Conservation (phyloP, 2,113 vertebrate genomes). For the Numida meleagris region DNA sequence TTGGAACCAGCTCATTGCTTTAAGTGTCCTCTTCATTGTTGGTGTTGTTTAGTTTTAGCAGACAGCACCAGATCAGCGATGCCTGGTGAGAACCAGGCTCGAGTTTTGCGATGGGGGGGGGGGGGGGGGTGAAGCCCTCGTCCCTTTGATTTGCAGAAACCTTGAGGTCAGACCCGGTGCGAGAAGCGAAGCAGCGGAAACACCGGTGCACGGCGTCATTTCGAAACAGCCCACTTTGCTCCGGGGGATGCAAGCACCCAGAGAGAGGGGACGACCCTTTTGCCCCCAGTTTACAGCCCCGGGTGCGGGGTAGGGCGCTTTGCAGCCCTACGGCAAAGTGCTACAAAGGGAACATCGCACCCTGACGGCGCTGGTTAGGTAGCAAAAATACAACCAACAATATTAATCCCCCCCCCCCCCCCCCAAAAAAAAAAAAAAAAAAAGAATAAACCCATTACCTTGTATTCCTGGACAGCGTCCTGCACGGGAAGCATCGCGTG, state of each 20-base stretch:
- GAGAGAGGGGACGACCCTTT: rapidly evolving
- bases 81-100: rapidly evolving
- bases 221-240: rapidly evolving
- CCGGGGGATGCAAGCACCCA: rapidly evolving
- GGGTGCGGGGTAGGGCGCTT: neutral
- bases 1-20: neutral
- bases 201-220: neutral
- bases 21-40: neutral
- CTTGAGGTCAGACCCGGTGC: neutral
- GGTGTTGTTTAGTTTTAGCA: neutral
- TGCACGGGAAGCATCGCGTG: neutral
- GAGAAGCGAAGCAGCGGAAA: neutral
- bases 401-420: too few species aligned
- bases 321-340: rapidly evolving
- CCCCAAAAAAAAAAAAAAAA: too few species aligned
- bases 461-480: neutral
- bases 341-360: rapidly evolving
- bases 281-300: neutral
- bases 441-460: neutral
- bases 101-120: rapidly evolving
- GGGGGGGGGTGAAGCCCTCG: too few species aligned
- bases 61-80: rapidly evolving
- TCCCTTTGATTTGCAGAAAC: rapidly evolving
- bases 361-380: neutral
- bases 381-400: too few species aligned